Percentiles rank a stretch among this genome's conserved stretches.
These are phyloP conservation scores for Eristalinus sepulchralis DNA, from an alignment of 2,888 invertebrate species.

Conservation along the genomic window DNA sequence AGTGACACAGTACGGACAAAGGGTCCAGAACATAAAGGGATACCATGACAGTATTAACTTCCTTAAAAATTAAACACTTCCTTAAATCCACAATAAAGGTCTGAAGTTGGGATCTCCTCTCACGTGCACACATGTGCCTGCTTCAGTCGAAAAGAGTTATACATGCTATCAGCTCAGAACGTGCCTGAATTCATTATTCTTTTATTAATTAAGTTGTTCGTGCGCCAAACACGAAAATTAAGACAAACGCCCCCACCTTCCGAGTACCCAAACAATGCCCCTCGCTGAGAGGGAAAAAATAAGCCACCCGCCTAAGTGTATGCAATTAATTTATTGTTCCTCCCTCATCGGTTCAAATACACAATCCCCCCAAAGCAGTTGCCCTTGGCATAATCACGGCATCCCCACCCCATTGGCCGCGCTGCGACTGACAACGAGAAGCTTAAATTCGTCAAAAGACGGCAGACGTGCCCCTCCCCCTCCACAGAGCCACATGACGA, in stretches of 20 bases:
- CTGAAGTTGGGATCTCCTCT: neutral
- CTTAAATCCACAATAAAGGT: neutral
- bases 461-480: neutral
- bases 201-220: neutral
- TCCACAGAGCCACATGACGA: neutral
- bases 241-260: neutral
- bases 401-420: neutral
- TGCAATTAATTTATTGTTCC: neutral
- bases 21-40: too few species aligned
- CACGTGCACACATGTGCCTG: neutral
- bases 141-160: neutral
- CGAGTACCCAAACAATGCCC: neutral
- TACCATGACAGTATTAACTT: neutral
- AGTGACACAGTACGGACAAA: too few species aligned
- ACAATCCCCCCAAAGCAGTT: neutral
- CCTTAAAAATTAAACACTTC: neutral
- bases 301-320: neutral
- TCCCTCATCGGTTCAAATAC: neutral
- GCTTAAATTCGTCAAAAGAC: neutral
- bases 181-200: neutral
- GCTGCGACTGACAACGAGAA: too few species aligned
- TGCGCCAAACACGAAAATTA: neutral
- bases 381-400: neutral
- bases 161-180: neutral
- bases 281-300: neutral